Percentiles rank a stretch among this genome's conserved stretches.
Conservation (phyloP, 2,797 vertebrate genomes). For the Capromys pilorides region DNA sequence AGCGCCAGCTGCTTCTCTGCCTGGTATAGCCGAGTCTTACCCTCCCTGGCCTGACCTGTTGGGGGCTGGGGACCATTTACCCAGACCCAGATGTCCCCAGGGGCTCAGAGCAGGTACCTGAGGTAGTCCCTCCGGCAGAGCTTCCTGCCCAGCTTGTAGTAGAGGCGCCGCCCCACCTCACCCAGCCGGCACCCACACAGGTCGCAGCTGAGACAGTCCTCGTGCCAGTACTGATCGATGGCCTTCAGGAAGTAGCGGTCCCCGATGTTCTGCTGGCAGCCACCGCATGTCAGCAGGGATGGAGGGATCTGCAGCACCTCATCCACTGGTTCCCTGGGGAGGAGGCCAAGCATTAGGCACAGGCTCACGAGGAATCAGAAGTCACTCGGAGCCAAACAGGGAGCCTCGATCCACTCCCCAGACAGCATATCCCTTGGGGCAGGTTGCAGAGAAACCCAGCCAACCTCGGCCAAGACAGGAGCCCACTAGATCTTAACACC, state of each 20-base stretch:
- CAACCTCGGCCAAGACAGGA: background rate
- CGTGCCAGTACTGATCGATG: conserved; percentile 99
- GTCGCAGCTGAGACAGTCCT: conserved; percentile 99
- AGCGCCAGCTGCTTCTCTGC: background rate
- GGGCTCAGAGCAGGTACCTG: conserved; percentile 86
- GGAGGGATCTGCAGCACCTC: conserved; percentile 99
- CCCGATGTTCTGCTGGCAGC: conserved; percentile 98
- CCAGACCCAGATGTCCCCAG: background rate
- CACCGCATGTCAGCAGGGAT: conserved; percentile 95
- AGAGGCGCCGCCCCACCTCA: conserved; percentile 95
- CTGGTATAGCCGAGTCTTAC: background rate
- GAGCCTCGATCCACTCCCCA: background rate
- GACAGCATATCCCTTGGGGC: background rate
- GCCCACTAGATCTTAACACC: background rate
- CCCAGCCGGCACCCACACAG: conserved; percentile 97
- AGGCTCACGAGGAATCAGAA: background rate
- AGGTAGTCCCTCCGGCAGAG: conserved; percentile 98
- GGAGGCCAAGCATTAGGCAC: conserved; percentile 48
- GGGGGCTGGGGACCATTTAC: background rate
- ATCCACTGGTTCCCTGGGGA: conserved; percentile 94
- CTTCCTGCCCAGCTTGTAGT: conserved; percentile 98
- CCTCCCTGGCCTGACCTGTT: background rate
- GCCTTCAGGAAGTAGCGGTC: conserved; percentile 99
- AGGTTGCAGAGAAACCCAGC: background rate
- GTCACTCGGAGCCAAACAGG: background rate